Base-by-base conservation (phyloP, 2,113 vertebrate genomes). In the Labeo rohita region DNA sequence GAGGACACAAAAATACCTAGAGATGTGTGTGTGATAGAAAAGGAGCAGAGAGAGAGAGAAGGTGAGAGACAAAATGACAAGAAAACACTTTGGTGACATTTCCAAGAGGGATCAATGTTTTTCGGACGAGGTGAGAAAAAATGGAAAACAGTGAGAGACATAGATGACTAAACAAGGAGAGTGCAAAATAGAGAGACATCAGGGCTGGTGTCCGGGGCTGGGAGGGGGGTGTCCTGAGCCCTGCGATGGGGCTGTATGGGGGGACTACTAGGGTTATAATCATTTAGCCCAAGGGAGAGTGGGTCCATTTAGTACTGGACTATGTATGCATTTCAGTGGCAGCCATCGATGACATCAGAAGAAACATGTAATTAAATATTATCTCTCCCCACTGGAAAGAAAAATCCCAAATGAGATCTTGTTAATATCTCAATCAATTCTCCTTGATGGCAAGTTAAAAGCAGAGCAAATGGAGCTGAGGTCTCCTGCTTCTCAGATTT, bases 71-170 rank as follows among this genome's bases (percentile, higher is more conserved):
- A 45, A 72, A 72, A 54, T 54, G 50, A 83, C 47, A 83, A 16
- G 49, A 65, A 88, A 78, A 66, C 73, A 18, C 72, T 85, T 50
- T 49, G n/a, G 49, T 90, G 87, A 90, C 87, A 90, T 88, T 88
- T 88, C 77, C 49, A 76, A 87, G 52, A 87, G 70, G 39, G 50
- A 88, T 88, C 73, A 45, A 85, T 87, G 87, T 78, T 85, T 73
- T 84, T 68, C 86, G 56, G 75, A 74, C 59, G 56, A 88, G 87
- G 79, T 84, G 77, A 84, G 56, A 85, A 74, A 47, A 86, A 52
- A 74, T 8, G 21, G 49, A 74, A 72, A 50, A 84, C 34, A 63
- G 85, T 45, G 80, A 79, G 52, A 65, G 74, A 52, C 23, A 79
- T 12, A 72, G 3, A 83, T 73, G 81, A 73, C 81, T 28, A 16